These are phyloP conservation scores for Amblyjoppa fuscipennis DNA, from an alignment of 2,888 invertebrate genomes.

Conservation along the genomic window DNA sequence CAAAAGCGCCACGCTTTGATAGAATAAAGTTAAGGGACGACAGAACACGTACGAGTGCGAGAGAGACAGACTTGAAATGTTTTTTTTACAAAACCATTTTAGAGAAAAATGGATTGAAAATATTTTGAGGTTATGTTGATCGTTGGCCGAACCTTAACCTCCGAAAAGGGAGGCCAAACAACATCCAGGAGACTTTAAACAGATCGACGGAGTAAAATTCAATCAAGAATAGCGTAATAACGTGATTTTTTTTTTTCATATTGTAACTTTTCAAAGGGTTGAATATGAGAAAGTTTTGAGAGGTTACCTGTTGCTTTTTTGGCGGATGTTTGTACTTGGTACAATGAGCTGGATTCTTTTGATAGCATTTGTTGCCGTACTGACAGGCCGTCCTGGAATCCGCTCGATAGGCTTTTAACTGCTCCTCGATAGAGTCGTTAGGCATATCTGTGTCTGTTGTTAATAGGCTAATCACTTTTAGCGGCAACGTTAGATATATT, in stretches of 20 bases:
- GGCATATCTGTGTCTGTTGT: constrained; percentile 42
- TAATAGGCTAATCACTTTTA: background rate
- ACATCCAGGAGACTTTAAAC: too few species aligned
- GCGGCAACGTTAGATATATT: background rate
- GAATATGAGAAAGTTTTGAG: constrained; percentile 44
- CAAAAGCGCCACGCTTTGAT: too few species aligned
- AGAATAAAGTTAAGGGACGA: too few species aligned
- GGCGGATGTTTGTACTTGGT: constrained; percentile 92
- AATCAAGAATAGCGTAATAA: background rate
- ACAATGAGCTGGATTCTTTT: constrained; percentile 91
- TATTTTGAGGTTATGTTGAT: too few species aligned
- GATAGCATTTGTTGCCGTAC: constrained; percentile 93
- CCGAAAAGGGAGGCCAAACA: too few species aligned
- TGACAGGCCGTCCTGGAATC: constrained; percentile 89
- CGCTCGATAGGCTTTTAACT: constrained; percentile 72
- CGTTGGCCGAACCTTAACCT: too few species aligned
- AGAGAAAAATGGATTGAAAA: too few species aligned
- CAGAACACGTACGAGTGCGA: too few species aligned
- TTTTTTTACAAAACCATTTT: too few species aligned
- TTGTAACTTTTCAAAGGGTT: constrained; percentile 15
- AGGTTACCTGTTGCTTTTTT: constrained; percentile 75
- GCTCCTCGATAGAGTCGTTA: constrained; percentile 56
- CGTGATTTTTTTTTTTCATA: background rate
- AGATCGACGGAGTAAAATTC: too few species aligned
- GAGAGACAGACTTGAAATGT: too few species aligned